Base-by-base conservation (phyloP, 2,888 invertebrate genomes). In the Nymphalis c-album region DNA sequence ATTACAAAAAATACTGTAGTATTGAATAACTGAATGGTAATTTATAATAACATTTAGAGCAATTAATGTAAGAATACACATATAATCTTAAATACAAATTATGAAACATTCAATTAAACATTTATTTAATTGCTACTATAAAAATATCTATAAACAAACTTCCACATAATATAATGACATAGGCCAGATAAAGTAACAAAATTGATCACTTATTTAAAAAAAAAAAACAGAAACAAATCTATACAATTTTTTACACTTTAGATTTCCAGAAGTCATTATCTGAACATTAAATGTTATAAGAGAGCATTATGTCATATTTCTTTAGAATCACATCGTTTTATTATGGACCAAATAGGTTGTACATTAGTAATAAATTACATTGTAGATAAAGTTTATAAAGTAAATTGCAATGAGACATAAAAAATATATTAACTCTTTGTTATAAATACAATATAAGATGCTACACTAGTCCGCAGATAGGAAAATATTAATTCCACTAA, bases 361-460 rank as follows among this genome's bases (percentile, higher is more conserved):
- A 35, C 18, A 57, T 57, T 40, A 13, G 7, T 57, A 57, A 57
- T 57, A 57, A 57, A 57, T 53, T 53, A 57, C 35, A 6, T 35
- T 35, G 35, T 57, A n/a, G 18, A 57, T 35, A n/a, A 10, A 31
- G 35, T 57, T 57, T 35, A 57, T 18, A 57, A 57, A 57, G 40
- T 57, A 18, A 57, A 40, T 40, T 18, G 40, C 18, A 13, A 40
- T 18, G 18, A 40, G 35, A 40, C 57, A 40, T 57, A 57, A 57
- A 53, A n/a, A 57, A 57, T 57, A 57, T 57, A 57, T 40, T 35
- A 57, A 40, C 57, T 57, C 18, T 57, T 35, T 57, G 18, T 55
- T 31, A 31, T 40, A 53, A 26, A 57, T 18, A 8, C 18, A 26
- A 35, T 26, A 40, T 57, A 20, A 18, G 13, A 31, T 35, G n/a